These are phyloP conservation scores for Diprion similis DNA, from an alignment of 1,140 invertebrate species.

Conservation along the genomic window DNA sequence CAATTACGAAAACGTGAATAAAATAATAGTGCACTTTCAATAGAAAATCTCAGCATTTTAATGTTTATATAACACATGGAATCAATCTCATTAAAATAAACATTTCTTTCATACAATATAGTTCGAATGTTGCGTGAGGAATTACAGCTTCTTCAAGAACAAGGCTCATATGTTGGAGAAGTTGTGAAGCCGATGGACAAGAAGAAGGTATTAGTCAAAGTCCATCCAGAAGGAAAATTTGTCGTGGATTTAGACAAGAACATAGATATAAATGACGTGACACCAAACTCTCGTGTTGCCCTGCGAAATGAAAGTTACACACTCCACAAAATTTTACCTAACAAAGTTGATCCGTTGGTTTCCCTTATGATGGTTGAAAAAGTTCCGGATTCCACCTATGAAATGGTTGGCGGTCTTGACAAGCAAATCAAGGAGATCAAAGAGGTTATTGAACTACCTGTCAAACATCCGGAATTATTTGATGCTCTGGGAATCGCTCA, in stretches of 20 bases:
- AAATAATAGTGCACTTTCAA: background rate
- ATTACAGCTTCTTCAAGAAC: slow-evolving; percentile 96
- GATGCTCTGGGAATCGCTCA: slow-evolving; percentile 99
- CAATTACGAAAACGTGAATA: background rate
- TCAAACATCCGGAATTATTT: slow-evolving; percentile 99
- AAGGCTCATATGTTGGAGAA: slow-evolving; percentile 99
- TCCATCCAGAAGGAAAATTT: slow-evolving; percentile 99
- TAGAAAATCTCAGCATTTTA: background rate
- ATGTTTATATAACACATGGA: too few species aligned
- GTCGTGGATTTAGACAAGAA: slow-evolving; percentile 99
- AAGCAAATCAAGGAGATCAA: slow-evolving; percentile 99
- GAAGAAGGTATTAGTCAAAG: slow-evolving; percentile 99
- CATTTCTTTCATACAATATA: slow-evolving; percentile 48
- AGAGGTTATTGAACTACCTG: slow-evolving; percentile 99
- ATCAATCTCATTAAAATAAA: too few species aligned
- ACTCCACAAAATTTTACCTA: slow-evolving; percentile 98
- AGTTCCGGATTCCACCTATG: slow-evolving; percentile 99
- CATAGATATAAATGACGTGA: slow-evolving; percentile 98
- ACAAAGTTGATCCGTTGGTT: slow-evolving; percentile 99
- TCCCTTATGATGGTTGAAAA: slow-evolving; percentile 99
- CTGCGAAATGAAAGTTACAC: slow-evolving; percentile 99
- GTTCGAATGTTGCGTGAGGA: slow-evolving; percentile 98
- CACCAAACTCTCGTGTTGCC: slow-evolving; percentile 97
- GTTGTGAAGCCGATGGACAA: slow-evolving; percentile 99
- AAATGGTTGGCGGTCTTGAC: slow-evolving; percentile 99